Base-by-base conservation (phyloP, 2,113 vertebrate genomes). In the Alosa alosa region DNA sequence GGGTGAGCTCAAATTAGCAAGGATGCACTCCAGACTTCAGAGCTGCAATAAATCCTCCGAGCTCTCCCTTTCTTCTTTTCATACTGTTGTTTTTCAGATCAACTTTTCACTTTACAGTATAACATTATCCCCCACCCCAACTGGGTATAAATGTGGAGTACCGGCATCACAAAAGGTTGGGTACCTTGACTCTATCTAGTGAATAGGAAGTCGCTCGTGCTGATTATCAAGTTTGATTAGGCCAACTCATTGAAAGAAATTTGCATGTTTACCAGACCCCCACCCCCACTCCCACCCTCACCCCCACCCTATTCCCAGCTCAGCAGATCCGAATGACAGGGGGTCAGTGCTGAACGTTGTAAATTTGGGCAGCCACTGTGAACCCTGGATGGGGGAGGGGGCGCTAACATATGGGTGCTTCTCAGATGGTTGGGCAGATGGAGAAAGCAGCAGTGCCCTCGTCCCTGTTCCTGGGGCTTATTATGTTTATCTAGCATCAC, bases 1-100 rank as follows among this genome's bases (percentile, higher is more conserved):
- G 92, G 92, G 92, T 91, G 92, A 89, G 91, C 92, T 94, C 92
- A 95, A 95, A 95, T 95, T 94, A 95, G 94, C 92, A 93, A 94
- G 94, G 94, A 95, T 91, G 90, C 90, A 87, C 86, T 86, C 91
- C 93, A 88, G 86, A 87, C 86, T 86, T 91, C 93, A 88, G 86
- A 88, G 90, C 90, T 89, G 88, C 91, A 92, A 91, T 92, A 90
- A 92, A 89, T 91, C 89, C 90, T 91, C 91, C 91, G 91, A 92
- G 93, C 84, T 87, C 83, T 83, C 10, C 10, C 31, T 11, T 7
- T 72, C 85, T 87, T 81, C 84, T 89, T 47, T 8, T 10, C 49
- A 85, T 81, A 83, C 88, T 90, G 91, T 90, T 94, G 91, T 86
- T 91, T 92, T 94, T 92, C 92, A 90, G 25, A 93, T 93, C 92